Conservation (phyloP, 2,888 invertebrate species). For the Tachina grossa region DNA sequence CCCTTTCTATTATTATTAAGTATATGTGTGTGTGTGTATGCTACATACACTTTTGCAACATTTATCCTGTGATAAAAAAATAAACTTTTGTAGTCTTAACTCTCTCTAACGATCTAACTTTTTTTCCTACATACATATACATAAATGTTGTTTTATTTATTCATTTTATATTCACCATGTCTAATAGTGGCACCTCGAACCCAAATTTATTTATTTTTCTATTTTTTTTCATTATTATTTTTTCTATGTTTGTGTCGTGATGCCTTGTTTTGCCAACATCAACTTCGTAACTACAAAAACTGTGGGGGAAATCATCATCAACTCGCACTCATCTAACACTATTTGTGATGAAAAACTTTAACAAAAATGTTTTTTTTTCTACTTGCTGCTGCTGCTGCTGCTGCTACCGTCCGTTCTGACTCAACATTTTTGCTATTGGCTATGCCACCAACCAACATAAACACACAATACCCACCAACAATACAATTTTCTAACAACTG, state of each 20-base stretch:
- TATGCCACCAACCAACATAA: conserved; percentile 66
- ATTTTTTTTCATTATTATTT: conserved; percentile 33
- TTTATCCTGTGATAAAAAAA: neutral
- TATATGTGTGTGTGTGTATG: neutral
- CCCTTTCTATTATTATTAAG: conserved; percentile 30
- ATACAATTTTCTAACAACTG: conserved; percentile 60
- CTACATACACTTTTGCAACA: neutral
- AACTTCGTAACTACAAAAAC: conserved; percentile 57
- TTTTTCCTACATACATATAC: conserved; percentile 48
- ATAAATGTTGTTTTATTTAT: conserved; percentile 59
- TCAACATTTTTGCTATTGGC: conserved; percentile 52
- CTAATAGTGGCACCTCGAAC: conserved; percentile 67
- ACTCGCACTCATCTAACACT: conserved; percentile 43
- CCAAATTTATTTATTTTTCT: conserved; percentile 48
- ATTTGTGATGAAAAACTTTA: conserved; percentile 51
- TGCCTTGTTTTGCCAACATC: conserved; percentile 68
- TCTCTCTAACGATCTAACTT: conserved; percentile 68
- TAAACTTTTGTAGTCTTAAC: conserved; percentile 61
- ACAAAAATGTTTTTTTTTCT: conserved; percentile 31
- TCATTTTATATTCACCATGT: conserved; percentile 64
- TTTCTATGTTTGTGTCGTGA: conserved; percentile 50
- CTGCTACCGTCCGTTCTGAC: conserved; percentile 27
- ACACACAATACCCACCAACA: conserved; percentile 60
- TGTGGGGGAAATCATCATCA: conserved; percentile 32
- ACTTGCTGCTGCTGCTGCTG: conserved; percentile 33